Conservation (phyloP, 2,888 invertebrate genomes). For the Tupiocoris notatus region DNA sequence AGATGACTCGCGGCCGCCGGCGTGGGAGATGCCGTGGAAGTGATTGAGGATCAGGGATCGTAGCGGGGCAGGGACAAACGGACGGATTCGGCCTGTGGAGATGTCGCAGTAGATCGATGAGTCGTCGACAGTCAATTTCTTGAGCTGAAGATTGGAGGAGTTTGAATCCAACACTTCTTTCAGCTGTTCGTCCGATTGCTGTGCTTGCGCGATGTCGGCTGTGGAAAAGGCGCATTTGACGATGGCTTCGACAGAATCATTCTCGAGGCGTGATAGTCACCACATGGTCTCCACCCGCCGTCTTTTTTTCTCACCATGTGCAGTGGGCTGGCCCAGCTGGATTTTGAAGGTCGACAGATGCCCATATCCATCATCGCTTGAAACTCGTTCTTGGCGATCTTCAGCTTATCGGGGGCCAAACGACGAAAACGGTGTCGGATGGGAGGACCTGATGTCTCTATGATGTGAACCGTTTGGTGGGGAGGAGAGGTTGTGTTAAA, state of each 20-base stretch:
- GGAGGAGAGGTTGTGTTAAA: slow-evolving; percentile 3
- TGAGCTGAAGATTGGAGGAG: neutral
- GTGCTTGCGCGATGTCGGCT: neutral
- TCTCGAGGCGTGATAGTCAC: slow-evolving; percentile 22
- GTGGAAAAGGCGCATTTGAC: slow-evolving; percentile 9
- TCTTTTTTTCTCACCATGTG: too few species aligned
- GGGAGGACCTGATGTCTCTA: slow-evolving; percentile 16
- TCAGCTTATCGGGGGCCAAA: slow-evolving; percentile 7
- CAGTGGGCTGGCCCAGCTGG: too few species aligned
- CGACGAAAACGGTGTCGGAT: neutral
- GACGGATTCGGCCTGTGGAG: too few species aligned
- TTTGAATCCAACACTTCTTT: neutral
- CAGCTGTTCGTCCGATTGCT: neutral
- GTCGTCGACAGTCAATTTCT: slow-evolving; percentile 1
- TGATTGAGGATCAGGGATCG: slow-evolving; percentile 14
- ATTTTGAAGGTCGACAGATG: too few species aligned
- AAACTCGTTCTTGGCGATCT: too few species aligned
- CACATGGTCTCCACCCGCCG: slow-evolving; percentile 11
- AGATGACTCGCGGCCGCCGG: slow-evolving; percentile 5
- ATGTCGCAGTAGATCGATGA: too few species aligned
- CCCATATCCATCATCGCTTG: too few species aligned
- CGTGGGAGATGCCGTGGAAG: slow-evolving; percentile 12
- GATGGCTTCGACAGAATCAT: neutral
- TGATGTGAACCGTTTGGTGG: too few species aligned
- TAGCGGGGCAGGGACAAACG: too few species aligned